A percentile compares a stretch with the other conserved stretches of the same genome.
phyloP scores from a whole-genome alignment of 2,113 vertebrate species.

The Anolis carolinensis region DNA sequence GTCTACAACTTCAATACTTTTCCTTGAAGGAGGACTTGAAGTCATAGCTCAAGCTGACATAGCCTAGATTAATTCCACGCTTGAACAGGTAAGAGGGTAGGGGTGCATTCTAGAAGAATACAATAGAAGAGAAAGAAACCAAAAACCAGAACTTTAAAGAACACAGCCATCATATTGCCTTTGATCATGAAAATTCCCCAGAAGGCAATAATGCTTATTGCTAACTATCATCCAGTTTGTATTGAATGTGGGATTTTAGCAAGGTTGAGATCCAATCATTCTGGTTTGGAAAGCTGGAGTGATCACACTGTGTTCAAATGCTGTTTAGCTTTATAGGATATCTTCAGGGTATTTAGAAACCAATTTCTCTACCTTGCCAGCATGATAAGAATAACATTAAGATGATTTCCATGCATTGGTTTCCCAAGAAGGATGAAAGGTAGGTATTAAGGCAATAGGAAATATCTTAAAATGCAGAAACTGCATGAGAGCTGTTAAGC shows the following conservation, averaged over 20 bases:
- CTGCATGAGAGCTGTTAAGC: not conserved
- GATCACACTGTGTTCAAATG: not conserved
- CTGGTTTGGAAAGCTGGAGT: not conserved
- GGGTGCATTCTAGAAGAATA: not conserved
- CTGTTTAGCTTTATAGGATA: not conserved
- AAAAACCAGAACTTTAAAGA: not conserved
- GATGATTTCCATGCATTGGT: constrained; percentile 2
- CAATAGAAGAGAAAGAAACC: not conserved
- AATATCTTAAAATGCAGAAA: not conserved
- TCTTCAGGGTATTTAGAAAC: not conserved
- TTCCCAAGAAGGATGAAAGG: not conserved
- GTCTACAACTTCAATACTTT: no score
- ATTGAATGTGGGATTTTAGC: not conserved
- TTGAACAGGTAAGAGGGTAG: not conserved
- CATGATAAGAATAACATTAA: not conserved
- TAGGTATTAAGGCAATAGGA: not conserved
- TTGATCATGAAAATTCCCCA: not conserved
- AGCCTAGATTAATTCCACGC: not conserved
- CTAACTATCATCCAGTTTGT: not conserved
- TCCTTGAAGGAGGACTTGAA: not conserved
- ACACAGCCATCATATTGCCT: not conserved
- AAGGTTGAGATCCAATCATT: not conserved
- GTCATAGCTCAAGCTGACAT: not conserved
- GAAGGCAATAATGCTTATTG: constrained; percentile 6
- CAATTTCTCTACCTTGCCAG: not conserved